Evolutionary conservation across 2,113 vertebrate species (phyloP).

Genomic region (Hylia prasina): DNA sequence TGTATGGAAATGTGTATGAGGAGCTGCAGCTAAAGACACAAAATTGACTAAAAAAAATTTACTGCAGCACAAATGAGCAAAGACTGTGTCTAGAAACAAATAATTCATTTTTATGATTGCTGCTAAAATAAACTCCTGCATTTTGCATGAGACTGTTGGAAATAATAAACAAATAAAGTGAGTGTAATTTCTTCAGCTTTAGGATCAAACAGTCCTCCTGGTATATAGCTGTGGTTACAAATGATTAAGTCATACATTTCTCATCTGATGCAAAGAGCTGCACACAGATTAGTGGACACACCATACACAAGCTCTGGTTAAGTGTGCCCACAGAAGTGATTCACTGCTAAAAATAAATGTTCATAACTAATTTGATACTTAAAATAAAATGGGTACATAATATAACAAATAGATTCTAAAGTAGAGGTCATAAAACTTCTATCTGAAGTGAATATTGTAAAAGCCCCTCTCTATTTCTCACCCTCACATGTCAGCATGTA

Average conservation of each 20-base stretch:
- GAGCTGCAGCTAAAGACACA: neutral
- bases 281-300: neutral
- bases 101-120: neutral
- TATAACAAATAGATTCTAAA: neutral
- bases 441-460: neutral
- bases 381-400: neutral
- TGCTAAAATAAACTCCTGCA: neutral
- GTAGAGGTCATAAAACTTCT: neutral
- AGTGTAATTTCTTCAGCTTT: neutral
- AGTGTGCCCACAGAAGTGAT: neutral
- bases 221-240: neutral
- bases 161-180: neutral
- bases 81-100: neutral
- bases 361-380: neutral
- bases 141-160: neutral
- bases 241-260: neutral
- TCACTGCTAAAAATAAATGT: neutral
- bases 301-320: fast-evolving
- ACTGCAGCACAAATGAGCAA: neutral
- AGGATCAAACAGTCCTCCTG: neutral
- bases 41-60: neutral
- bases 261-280: neutral
- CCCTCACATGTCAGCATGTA: fast-evolving
- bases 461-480: neutral
- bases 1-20: neutral